Percentiles rank a stretch among this genome's conserved stretches.
Evolutionary conservation across 2,113 vertebrate genomes (phyloP).

Genomic region (Sitta europaea): DNA sequence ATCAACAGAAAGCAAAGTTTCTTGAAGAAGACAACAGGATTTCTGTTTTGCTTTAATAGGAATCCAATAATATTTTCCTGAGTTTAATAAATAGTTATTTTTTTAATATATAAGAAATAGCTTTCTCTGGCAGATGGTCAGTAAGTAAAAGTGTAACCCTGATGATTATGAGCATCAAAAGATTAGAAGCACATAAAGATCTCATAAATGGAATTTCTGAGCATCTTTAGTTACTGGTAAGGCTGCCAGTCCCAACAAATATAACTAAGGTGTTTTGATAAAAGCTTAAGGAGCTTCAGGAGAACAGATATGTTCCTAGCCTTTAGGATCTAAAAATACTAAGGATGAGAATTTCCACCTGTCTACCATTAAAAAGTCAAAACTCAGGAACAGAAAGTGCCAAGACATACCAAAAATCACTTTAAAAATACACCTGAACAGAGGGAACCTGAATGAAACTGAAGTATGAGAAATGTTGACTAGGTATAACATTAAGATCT

Average conservation of each 20-base stretch:
- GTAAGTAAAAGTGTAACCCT: not conserved
- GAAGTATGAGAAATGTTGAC: not conserved
- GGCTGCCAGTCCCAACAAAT: not conserved
- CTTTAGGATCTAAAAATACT: conserved; percentile 26
- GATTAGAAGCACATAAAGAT: not conserved
- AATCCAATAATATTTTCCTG: not conserved
- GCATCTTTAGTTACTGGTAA: not conserved
- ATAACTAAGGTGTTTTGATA: not conserved
- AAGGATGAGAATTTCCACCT: not conserved
- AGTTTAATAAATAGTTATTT: not conserved
- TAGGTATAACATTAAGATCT: not conserved
- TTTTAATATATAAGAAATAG: not conserved
- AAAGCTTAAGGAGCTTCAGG: not conserved
- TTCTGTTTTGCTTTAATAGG: not conserved
- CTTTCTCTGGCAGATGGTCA: not conserved
- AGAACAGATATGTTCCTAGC: not conserved
- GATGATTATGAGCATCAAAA: not conserved
- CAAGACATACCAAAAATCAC: not conserved
- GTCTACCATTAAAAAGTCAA: not conserved
- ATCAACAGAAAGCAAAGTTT: not conserved
- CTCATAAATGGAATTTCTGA: not conserved
- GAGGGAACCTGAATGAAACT: conserved; percentile 26
- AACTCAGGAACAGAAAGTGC: not conserved
- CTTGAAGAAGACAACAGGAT: not conserved
- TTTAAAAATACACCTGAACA: not conserved